Evolutionary conservation across 2,888 invertebrate genomes (phyloP), one percentile per base, ranked within the genome.

Genomic region (Hesperia comma): DNA sequence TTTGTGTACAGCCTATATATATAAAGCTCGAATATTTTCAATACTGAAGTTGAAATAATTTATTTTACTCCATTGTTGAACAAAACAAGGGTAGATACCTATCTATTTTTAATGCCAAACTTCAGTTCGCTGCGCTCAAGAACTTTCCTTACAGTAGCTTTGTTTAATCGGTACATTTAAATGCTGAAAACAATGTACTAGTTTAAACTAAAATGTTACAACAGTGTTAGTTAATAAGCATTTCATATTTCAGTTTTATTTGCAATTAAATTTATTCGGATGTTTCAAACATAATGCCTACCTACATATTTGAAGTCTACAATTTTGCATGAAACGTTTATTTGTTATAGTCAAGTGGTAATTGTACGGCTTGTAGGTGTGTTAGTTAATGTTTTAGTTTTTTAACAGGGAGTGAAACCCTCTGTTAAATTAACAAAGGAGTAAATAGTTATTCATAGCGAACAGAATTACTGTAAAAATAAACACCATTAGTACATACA

Each of bases 1-100:
- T 43, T 51, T 60, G 57, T 51, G 8, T 63, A 21, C 43, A 63
- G 6, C 46, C 17, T 63, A 63, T 63, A 57, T 63, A 57, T 56
- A 63, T 57, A 49, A 64, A 64, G 58, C 58, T 58, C 51, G 32
- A 51, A 58, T 40, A 40, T 40, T 67, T 67, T 57, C 67, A 56
- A 61, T 54, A 61, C 49, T 57, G 41, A 37, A 58, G 58, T 58
- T 64, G 57, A 46, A 61, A 49, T 61, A 51, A 67, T 43, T 61
- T 60, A 61, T 56, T 49, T 58, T 58, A 37, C 51, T 53, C 41
- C 58, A 51, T 58, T 58, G 64, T 64, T 58, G 49, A 40, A 40
- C 26, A 10, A n/a, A 40, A 40, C 26, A 10, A n/a, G 21, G 6
- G 14, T 40, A 21, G 51, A 51, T 51, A 41, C 49, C 19, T 54